Evolutionary conservation across 2,888 invertebrate species (phyloP).

Genomic region (Trachelus troglodyta): DNA sequence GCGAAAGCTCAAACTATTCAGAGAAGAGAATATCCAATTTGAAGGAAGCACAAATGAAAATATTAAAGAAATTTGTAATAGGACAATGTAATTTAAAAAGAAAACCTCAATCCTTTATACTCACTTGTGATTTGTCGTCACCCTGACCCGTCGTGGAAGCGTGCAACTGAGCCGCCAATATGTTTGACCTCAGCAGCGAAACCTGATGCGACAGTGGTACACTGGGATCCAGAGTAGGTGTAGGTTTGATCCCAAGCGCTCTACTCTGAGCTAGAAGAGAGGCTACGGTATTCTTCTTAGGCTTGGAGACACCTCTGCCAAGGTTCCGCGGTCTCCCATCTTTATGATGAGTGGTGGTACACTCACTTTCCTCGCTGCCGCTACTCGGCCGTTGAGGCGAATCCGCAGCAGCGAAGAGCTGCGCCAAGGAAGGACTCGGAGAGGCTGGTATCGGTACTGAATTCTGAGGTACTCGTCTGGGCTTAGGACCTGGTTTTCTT

Average conservation of each 20-base stretch:
- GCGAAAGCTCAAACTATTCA: neutral
- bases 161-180: constrained; percentile 75
- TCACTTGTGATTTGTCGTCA: constrained; percentile 61
- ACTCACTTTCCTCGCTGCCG: constrained; percentile 74
- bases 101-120: constrained; percentile 2
- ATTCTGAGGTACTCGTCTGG: constrained; percentile 71
- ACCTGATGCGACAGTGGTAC: constrained; percentile 71
- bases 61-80: neutral
- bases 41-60: constrained; percentile 17
- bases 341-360: constrained; percentile 69
- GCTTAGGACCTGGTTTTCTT: constrained; percentile 81
- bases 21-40: neutral
- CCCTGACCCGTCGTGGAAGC: constrained; percentile 52
- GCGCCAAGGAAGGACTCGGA: constrained; percentile 69
- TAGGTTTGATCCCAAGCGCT: constrained; percentile 83
- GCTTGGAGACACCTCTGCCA: constrained; percentile 88
- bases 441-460: constrained; percentile 69
- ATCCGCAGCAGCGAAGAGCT: constrained; percentile 71
- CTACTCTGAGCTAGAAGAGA: constrained; percentile 88
- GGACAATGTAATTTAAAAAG: neutral
- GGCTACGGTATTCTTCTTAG: constrained; percentile 93
- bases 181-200: constrained; percentile 70
- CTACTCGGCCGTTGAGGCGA: constrained; percentile 73
- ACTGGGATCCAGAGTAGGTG: constrained; percentile 71
- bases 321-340: constrained; percentile 87